Evolutionary conservation across 2,888 invertebrate species (phyloP).

Genomic region (Trichogramma dendrolimi): DNA sequence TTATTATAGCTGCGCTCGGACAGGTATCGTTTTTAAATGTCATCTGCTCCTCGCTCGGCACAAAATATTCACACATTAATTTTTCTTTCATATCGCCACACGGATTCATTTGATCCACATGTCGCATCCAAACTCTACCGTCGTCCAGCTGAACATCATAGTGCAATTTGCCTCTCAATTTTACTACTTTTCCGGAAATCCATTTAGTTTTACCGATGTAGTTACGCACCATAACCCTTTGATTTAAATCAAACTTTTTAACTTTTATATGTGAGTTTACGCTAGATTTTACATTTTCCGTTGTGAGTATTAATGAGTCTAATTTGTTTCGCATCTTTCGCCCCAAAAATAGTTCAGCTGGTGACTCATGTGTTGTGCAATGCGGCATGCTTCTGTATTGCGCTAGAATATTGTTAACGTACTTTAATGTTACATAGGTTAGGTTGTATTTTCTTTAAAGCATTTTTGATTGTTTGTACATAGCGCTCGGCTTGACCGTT

Average conservation of each 20-base stretch:
- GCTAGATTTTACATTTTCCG: neutral
- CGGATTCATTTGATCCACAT: neutral
- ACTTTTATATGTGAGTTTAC: too few relatives aligned
- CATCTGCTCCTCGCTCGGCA: too few relatives aligned
- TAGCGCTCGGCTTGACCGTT: conserved; percentile 24
- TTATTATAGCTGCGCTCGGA: too few relatives aligned
- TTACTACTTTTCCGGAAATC: neutral
- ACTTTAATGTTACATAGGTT: neutral
- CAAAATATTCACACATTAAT: too few relatives aligned
- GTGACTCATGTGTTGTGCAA: conserved; percentile 29
- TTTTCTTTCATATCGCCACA: neutral
- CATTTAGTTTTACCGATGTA: neutral
- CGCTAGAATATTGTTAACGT: conserved; percentile 17
- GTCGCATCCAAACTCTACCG: neutral
- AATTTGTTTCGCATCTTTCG: conserved; percentile 28
- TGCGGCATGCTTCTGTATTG: conserved; percentile 23
- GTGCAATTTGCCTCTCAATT: neutral
- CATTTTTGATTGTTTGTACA: conserved; percentile 17
- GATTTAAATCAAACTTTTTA: too few relatives aligned
- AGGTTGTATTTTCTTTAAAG: conserved; percentile 7
- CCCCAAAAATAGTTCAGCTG: conserved; percentile 30
- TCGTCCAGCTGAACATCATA: neutral
- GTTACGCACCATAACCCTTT: neutral
- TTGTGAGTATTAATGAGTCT: conserved; percentile 17
- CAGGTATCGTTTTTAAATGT: too few relatives aligned